Evolutionary conservation across 37 sponge, comb jelly and placozoan species (phyloP).

Genomic region (Halisarca cf. caerulea): DNA sequence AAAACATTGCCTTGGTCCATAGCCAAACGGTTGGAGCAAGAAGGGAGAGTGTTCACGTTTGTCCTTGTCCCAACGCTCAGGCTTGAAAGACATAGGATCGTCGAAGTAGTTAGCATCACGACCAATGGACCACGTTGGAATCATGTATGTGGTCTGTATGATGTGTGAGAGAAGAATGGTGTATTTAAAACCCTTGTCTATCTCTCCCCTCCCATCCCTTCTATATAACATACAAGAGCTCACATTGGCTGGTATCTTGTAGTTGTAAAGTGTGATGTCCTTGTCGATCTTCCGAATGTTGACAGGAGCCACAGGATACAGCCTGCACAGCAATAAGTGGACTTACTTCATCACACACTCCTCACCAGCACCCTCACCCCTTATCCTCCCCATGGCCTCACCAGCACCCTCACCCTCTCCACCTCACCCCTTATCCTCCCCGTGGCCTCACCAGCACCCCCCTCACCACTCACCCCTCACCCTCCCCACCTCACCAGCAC

Average conservation of each 20-base stretch:
- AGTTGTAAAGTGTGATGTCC: slow-evolving; percentile 6
- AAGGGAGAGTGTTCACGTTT: slow-evolving; percentile 17
- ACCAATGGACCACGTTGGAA: slow-evolving; percentile 29
- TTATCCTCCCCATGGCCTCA: no score
- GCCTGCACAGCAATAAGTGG: neutral
- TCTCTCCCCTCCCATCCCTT: neutral
- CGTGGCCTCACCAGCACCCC: no score
- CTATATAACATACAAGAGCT: neutral
- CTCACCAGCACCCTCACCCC: neutral
- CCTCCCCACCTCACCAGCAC: no score
- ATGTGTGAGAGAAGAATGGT: neutral
- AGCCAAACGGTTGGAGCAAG: slow-evolving; percentile 43
- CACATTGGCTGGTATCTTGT: slow-evolving; percentile 48
- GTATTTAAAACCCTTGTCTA: neutral
- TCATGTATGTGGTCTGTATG: slow-evolving; percentile 18
- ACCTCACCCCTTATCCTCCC: no score
- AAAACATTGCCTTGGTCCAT: slow-evolving; percentile 50
- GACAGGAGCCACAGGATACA: slow-evolving; percentile 22
- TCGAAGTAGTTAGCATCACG: slow-evolving; percentile 14
- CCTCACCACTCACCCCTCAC: no score
- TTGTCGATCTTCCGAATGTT: neutral
- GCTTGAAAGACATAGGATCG: slow-evolving; percentile 38
- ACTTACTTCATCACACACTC: neutral
- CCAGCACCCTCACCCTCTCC: no score
- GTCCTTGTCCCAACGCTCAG: slow-evolving; percentile 43